Conservation (phyloP, 2,888 invertebrate species). For the Caenorhabditis becei region DNA sequence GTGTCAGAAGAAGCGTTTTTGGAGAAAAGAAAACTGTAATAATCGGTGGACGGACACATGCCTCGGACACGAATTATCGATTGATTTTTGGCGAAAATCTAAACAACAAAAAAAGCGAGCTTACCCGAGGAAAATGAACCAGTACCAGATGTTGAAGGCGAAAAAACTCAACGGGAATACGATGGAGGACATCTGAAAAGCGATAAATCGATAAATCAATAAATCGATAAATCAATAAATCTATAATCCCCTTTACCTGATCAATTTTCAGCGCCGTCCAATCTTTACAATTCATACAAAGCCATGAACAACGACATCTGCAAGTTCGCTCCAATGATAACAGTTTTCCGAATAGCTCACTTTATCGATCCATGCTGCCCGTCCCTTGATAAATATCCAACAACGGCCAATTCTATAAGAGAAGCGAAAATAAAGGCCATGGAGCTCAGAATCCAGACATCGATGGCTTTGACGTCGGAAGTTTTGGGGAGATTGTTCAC, state of each 20-base stretch:
- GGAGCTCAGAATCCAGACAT: conserved; percentile 81
- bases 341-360: conserved; percentile 43
- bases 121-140: conserved; percentile 81
- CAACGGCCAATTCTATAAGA: conserved; percentile 80
- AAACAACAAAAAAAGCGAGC: conserved; percentile 21
- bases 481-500: conserved; percentile 81
- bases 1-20: conserved; percentile 21
- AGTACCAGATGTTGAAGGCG: conserved; percentile 81
- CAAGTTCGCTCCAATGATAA: neutral
- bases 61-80: neutral
- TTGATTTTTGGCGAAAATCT: neutral
- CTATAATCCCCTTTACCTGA: conserved; percentile 63
- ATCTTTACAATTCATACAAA: conserved; percentile 79
- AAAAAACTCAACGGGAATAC: conserved; percentile 78
- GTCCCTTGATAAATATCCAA: conserved; percentile 77
- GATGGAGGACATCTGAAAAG: conserved; percentile 75
- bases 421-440: conserved; percentile 82
- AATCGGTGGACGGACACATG: conserved; percentile 4
- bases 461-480: conserved; percentile 81
- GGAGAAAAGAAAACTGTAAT: conserved; percentile 60
- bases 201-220: too few species aligned
- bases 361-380: conserved; percentile 69
- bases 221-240: too few species aligned
- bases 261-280: conserved; percentile 81
- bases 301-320: conserved; percentile 80